Conservation (phyloP, 2,797 vertebrate genomes). For the Oreortyx pictus region DNA sequence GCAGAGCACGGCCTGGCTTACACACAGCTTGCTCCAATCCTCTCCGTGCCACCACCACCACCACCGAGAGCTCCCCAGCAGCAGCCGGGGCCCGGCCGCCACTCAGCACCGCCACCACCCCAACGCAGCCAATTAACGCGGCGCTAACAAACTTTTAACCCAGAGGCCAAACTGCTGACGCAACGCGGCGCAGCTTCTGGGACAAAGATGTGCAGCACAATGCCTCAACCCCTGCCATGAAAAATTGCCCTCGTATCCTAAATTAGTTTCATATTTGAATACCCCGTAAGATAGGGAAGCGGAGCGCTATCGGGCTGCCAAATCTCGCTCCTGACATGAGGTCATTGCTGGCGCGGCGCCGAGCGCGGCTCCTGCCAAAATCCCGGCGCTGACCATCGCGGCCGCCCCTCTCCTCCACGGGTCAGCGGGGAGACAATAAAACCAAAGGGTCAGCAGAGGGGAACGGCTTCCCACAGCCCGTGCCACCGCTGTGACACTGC, state of each 20-base stretch:
- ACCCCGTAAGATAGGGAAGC: conserved; percentile 36
- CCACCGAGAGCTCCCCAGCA: background rate
- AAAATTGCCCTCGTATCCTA: conserved; percentile 26
- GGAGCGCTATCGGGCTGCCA: conserved; percentile 35
- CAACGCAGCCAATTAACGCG: background rate
- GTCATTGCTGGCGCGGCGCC: conserved; percentile 29
- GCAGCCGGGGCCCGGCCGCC: too few species aligned
- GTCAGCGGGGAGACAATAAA: background rate
- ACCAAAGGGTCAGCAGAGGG: background rate
- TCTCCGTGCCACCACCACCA: accelerated
- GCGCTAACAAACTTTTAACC: background rate
- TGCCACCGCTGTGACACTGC: background rate
- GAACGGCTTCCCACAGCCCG: background rate
- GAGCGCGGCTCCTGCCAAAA: conserved; percentile 32
- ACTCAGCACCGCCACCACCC: background rate
- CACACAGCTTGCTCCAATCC: background rate
- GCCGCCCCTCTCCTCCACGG: background rate
- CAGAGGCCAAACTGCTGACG: background rate
- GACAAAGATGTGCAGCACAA: conserved; percentile 42
- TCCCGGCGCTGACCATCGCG: background rate
- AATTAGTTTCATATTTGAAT: conserved; percentile 41
- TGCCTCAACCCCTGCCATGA: conserved; percentile 41
- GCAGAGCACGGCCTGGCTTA: accelerated
- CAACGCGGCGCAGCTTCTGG: conserved; percentile 31
- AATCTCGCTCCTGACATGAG: conserved; percentile 71